Percentiles rank a stretch among this genome's conserved stretches.
Evolutionary conservation across 2,797 vertebrate species (phyloP).

Genomic region (Oophaga sylvatica): DNA sequence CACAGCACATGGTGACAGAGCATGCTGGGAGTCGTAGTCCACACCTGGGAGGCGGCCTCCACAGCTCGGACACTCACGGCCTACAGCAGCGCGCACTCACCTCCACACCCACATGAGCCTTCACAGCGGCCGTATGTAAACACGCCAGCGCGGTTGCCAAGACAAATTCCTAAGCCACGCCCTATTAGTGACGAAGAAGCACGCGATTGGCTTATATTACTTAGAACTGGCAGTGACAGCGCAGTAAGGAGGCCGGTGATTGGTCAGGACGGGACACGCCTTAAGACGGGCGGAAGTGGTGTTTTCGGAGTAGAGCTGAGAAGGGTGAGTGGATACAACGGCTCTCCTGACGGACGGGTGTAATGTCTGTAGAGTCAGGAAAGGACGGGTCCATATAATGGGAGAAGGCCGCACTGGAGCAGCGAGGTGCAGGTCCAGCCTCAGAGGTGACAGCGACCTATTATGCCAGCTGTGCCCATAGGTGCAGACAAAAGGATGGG

Average conservation of each 20-base stretch:
- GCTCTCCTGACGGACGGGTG: too few relatives aligned
- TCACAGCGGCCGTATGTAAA: conserved; percentile 25
- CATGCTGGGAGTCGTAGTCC: neutral
- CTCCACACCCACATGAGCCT: conserved; percentile 40
- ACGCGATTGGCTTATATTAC: neutral
- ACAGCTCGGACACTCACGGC: neutral
- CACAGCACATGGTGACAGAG: neutral
- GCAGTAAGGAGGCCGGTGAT: neutral
- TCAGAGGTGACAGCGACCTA: too few relatives aligned
- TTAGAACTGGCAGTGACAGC: neutral
- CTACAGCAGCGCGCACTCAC: neutral
- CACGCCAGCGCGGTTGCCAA: conserved; percentile 11
- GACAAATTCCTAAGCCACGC: neutral
- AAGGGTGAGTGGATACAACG: too few relatives aligned
- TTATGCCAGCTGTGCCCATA: too few relatives aligned
- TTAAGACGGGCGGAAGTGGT: conserved; percentile 37
- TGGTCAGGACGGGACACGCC: neutral
- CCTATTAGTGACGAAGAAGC: neutral
- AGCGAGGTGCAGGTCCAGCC: too few relatives aligned
- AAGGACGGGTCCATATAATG: too few relatives aligned
- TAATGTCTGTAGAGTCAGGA: too few relatives aligned
- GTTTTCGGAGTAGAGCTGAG: too few relatives aligned
- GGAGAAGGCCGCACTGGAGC: too few relatives aligned
- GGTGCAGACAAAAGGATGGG: too few relatives aligned
- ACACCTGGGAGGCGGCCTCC: neutral